Percentiles rank a stretch among this genome's conserved stretches.
Conservation (phyloP, 1,140 invertebrate genomes). For the Lepidotrigona ventralis region DNA sequence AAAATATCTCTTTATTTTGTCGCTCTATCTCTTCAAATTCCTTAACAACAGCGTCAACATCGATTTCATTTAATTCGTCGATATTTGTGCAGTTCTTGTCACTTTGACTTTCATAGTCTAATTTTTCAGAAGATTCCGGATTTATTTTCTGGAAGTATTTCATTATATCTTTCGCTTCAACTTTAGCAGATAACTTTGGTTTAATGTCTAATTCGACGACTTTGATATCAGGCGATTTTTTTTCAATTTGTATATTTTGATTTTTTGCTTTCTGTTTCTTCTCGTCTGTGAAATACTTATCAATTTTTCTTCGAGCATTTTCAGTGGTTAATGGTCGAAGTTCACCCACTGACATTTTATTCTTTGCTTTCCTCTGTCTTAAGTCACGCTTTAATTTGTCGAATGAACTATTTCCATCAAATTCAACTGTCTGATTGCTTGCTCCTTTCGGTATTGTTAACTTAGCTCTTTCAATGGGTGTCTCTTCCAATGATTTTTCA, state of each 20-base stretch:
- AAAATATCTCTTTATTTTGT: neutral
- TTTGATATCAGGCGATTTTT: constrained; percentile 35
- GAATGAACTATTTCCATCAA: constrained; percentile 60
- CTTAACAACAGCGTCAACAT: constrained; percentile 27
- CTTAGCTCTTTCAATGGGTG: constrained; percentile 46
- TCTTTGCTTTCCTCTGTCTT: constrained; percentile 71
- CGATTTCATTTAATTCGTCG: constrained; percentile 12
- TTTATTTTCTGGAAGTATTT: constrained; percentile 72
- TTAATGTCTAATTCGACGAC: constrained; percentile 68
- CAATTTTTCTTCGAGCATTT: constrained; percentile 72
- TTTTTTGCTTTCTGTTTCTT: constrained; percentile 21
- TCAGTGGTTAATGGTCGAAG: constrained; percentile 73
- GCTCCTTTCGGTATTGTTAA: constrained; percentile 56
- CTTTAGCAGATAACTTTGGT: constrained; percentile 71
- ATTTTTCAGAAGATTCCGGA: constrained; percentile 12
- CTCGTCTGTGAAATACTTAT: constrained; percentile 69
- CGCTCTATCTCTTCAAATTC: constrained; percentile 50
- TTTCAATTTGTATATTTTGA: neutral
- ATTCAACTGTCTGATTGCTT: neutral
- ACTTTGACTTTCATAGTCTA: neutral
- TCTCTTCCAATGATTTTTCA: constrained; percentile 56
- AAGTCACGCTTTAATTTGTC: constrained; percentile 73
- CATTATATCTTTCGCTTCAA: constrained; percentile 71
- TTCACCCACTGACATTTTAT: constrained; percentile 62
- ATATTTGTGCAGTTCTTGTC: constrained; percentile 4